These are phyloP conservation scores for Bombus fervidus DNA, from an alignment of 1,140 invertebrate species.

Conservation along the genomic window DNA sequence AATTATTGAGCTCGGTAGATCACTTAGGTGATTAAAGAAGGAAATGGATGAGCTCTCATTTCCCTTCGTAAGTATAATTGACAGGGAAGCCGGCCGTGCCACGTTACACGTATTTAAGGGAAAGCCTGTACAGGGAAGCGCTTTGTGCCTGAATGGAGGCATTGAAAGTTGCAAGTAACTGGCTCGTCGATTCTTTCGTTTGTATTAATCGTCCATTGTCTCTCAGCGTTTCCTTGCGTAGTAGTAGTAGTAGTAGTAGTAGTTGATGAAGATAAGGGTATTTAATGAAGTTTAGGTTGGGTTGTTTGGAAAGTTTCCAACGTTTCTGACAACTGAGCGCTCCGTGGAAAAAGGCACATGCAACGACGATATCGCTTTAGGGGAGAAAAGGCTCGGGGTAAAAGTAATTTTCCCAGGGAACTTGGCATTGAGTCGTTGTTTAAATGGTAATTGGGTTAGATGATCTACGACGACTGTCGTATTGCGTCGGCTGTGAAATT, in stretches of 20 bases:
- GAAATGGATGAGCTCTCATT: conserved; percentile 41
- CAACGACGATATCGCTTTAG: no score
- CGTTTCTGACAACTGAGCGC: neutral
- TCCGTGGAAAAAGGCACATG: no score
- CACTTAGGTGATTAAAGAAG: conserved; percentile 62
- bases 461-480: no score
- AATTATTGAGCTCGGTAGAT: conserved; percentile 44
- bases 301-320: neutral
- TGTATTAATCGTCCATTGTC: neutral
- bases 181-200: neutral
- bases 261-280: neutral
- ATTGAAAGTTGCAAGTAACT: neutral
- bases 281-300: neutral
- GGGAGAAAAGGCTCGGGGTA: no score
- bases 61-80: neutral
- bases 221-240: neutral
- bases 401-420: no score
- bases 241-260: no score
- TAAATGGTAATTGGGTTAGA: no score
- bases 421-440: no score
- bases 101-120: neutral
- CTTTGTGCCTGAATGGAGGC: neutral
- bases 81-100: neutral
- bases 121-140: neutral
- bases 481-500: no score